Evolutionary conservation across 2,888 invertebrate species (phyloP), one percentile per base, ranked within the genome.

Genomic region (Digitonthophagus gazella): DNA sequence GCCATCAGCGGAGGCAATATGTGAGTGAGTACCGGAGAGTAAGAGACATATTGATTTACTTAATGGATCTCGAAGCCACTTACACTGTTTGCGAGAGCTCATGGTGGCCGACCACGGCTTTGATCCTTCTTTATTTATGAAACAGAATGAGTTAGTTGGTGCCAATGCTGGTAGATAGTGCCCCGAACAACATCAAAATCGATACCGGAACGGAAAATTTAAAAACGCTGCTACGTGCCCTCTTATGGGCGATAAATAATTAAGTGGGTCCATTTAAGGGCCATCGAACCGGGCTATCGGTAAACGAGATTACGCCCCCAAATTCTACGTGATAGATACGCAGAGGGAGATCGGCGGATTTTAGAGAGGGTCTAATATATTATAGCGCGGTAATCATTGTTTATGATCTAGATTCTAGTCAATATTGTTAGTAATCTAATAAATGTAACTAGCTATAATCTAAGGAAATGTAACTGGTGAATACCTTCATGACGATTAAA

Each of bases 101-200:
- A 61, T 19, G 4, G 61, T 69, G 70, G 73, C 69, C 71, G 73
- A 72, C 73, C 72, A 70, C 68, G 66, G 74, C 75, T 77, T 75
- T 78, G 77, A 78, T 78, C 77, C 77, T 73, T 73, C 73, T 75
- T 77, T 76, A 77, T 78, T 78, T 78, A 77, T 74, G 75, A 75
- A 74, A 72, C 75, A 72, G 74, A 75, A 77, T 44, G 75, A 76
- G 74, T 76, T 72, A 72, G 75, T 74, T 75, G 70, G 55, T 57
- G 63, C 66, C 61, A 61, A 61, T 63, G 67, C 71, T 68, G 73
- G 74, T 76, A 76, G 74, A 75, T 77, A 75, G 74, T 74, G 74
- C 73, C 72, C 73, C 72, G 75, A 75, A 76, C 11, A 44, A 44
- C 28, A 44, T 44, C 28, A 5, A 44, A 44, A 44, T 44, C 28